These are phyloP conservation scores for Willowsia nigromaculata DNA, from an alignment of 2,888 invertebrate genomes.

Conservation along the genomic window DNA sequence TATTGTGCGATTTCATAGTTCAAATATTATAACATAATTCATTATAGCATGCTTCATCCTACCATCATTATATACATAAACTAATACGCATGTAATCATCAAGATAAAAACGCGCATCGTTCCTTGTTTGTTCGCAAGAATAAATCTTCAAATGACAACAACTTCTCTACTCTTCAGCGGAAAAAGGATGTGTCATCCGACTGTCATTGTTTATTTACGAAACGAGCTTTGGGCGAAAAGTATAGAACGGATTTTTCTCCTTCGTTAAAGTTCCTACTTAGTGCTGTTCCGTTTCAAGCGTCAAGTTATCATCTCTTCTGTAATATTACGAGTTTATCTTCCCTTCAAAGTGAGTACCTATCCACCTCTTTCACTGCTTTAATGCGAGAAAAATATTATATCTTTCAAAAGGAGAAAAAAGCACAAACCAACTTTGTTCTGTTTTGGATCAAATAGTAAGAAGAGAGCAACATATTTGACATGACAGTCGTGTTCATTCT, in stretches of 20 bases:
- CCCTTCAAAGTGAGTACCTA: not conserved
- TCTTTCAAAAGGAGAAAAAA: not conserved
- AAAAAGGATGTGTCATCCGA: not conserved
- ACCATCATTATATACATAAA: not conserved
- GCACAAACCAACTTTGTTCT: not conserved
- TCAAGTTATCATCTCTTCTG: not conserved
- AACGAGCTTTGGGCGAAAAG: not conserved
- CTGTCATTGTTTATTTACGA: slow-evolving; percentile 26
- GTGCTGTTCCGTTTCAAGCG: not conserved
- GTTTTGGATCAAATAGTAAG: not conserved
- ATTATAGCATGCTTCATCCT: too few species aligned
- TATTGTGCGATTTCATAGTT: too few species aligned
- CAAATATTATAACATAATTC: too few species aligned
- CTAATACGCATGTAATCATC: not conserved
- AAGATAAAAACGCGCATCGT: not conserved
- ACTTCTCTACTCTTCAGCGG: not conserved
- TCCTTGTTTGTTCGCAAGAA: not conserved
- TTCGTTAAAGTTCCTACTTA: not conserved
- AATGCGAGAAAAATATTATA: not conserved
- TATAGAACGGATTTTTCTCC: not conserved
- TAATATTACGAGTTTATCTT: not conserved
- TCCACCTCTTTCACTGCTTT: not conserved
- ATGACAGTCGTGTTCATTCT: slow-evolving; percentile 33
- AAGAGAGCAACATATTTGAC: slow-evolving; percentile 19
- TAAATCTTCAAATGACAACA: not conserved